Percentiles rank a stretch among this genome's conserved stretches.
Conservation (phyloP, 2,113 vertebrate species). For the Halcyon malimbica region DNA sequence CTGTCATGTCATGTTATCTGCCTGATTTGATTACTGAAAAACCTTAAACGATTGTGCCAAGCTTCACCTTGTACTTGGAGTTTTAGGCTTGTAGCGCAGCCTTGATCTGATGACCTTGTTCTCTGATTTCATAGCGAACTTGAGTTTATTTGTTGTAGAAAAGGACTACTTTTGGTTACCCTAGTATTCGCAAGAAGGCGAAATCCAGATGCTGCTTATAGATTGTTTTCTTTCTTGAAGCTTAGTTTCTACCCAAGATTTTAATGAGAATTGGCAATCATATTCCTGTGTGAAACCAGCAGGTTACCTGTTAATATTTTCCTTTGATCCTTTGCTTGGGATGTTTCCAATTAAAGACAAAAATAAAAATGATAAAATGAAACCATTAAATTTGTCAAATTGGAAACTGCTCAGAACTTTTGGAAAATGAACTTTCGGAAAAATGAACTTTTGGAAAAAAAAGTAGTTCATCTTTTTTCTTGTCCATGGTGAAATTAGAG, state of each 20-base stretch:
- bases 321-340: background rate
- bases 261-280: background rate
- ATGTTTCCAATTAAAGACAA: background rate
- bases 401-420: background rate
- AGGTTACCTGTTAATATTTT: background rate
- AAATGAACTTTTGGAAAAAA: too few species aligned
- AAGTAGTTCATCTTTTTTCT: background rate
- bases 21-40: background rate
- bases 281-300: background rate
- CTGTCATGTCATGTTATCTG: background rate
- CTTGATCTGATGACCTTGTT: background rate
- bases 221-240: background rate
- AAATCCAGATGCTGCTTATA: background rate
- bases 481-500: background rate
- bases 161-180: background rate
- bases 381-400: background rate
- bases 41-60: background rate
- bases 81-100: background rate
- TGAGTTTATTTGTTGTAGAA: background rate
- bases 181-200: background rate
- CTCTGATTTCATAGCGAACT: background rate
- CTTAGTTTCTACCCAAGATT: background rate
- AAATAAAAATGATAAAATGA: background rate
- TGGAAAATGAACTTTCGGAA: background rate
- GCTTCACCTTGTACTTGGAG: background rate